A percentile compares a stretch with the other conserved stretches of the same genome.
phyloP scores from a whole-genome alignment of 1,140 invertebrate genomes.

The Cecropterus lyciades region DNA sequence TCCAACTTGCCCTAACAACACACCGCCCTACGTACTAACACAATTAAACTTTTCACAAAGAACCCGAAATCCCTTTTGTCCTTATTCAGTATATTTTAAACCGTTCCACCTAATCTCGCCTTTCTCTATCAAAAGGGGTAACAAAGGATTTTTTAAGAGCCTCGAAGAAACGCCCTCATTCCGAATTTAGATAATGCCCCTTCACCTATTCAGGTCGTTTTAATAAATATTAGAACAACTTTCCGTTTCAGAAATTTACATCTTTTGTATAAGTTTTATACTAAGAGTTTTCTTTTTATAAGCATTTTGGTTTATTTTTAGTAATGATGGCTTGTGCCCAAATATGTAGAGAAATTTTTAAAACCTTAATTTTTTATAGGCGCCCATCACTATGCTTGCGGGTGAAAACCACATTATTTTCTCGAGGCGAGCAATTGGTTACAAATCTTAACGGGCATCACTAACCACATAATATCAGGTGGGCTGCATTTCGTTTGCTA shows the following conservation, averaged over 20 bases:
- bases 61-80: slow-evolving; percentile 35
- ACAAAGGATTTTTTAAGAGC: slow-evolving; percentile 26
- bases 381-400: no score
- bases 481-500: no score
- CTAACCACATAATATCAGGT: no score
- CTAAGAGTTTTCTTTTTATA: neutral
- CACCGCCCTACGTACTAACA: slow-evolving; percentile 39
- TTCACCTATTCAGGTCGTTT: slow-evolving; percentile 19
- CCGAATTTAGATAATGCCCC: slow-evolving; percentile 19
- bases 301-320: no score
- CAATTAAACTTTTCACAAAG: slow-evolving; percentile 49
- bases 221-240: slow-evolving; percentile 12
- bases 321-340: no score
- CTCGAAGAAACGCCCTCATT: slow-evolving; percentile 20
- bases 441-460: no score
- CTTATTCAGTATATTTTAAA: slow-evolving; percentile 42
- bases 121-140: slow-evolving; percentile 24
- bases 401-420: no score
- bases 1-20: slow-evolving; percentile 39
- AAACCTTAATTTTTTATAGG: no score
- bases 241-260: neutral
- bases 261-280: neutral
- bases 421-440: no score
- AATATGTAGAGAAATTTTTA: no score
- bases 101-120: slow-evolving; percentile 32